Conservation (phyloP, 2,888 invertebrate species). For the Drosophila nigritarsus region DNA sequence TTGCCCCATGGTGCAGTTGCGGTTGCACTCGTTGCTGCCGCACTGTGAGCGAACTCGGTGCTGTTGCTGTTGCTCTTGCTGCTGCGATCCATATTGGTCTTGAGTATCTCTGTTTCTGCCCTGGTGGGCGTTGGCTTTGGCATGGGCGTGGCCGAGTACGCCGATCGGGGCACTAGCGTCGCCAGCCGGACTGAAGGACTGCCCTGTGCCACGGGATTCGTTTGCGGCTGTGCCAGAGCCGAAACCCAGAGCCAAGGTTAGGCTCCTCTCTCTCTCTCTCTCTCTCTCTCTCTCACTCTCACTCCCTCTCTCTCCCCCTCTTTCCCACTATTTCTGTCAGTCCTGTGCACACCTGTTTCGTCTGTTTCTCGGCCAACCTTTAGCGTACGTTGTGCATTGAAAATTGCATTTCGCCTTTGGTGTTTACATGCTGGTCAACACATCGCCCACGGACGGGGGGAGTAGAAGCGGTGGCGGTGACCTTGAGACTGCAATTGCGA, state of each 20-base stretch:
- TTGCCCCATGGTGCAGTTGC: slow-evolving; percentile 75
- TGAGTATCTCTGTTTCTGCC: slow-evolving; percentile 26
- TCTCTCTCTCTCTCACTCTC: slow-evolving; percentile 9
- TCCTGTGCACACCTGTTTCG: background rate
- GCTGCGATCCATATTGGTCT: slow-evolving; percentile 73
- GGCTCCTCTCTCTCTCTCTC: slow-evolving; percentile 14
- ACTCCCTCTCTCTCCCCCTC: background rate
- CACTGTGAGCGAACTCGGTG: slow-evolving; percentile 73
- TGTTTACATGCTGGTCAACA: slow-evolving; percentile 54
- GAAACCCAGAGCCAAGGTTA: slow-evolving; percentile 38
- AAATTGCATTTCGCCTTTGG: slow-evolving; percentile 54
- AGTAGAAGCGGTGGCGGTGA: slow-evolving; percentile 1
- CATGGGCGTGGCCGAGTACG: slow-evolving; percentile 57
- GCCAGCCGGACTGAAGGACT: slow-evolving; percentile 54
- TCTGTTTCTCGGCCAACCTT: background rate
- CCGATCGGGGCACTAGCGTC: slow-evolving; percentile 72
- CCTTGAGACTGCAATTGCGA: slow-evolving; percentile 43
- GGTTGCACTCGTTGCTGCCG: slow-evolving; percentile 45
- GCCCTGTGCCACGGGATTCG: slow-evolving; percentile 39
- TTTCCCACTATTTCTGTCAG: background rate
- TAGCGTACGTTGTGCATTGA: slow-evolving; percentile 29
- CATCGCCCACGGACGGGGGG: slow-evolving; percentile 14
- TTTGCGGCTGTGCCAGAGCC: slow-evolving; percentile 39
- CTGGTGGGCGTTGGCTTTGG: slow-evolving; percentile 27
- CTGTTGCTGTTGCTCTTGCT: slow-evolving; percentile 72